Conservation (phyloP, 2,888 invertebrate species). For the Melipona beecheii region DNA sequence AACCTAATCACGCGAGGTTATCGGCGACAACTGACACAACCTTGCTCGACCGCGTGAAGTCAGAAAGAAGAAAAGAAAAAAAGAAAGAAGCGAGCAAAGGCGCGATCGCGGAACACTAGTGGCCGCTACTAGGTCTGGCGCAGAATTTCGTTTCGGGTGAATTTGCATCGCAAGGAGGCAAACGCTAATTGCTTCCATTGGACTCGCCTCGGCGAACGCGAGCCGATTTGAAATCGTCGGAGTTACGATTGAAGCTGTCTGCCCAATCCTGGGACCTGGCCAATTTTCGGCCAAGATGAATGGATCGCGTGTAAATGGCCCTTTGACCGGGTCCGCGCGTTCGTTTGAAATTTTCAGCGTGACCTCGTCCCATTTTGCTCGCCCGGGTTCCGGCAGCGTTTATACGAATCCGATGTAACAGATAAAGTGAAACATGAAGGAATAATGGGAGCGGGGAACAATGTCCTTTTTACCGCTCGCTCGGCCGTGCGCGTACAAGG, state of each 20-base stretch:
- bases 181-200: constrained; percentile 21
- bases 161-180: constrained; percentile 26
- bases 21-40: too few species aligned
- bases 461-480: not conserved
- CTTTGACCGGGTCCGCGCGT: not conserved
- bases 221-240: constrained; percentile 6
- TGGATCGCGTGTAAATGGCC: constrained; percentile 3
- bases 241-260: constrained; percentile 7
- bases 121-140: not conserved
- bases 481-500: not conserved
- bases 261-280: not conserved
- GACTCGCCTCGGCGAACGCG: not conserved
- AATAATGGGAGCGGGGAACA: constrained; percentile 16
- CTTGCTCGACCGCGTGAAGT: not conserved
- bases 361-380: not conserved
- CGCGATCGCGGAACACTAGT: not conserved
- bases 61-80: not conserved
- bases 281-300: not conserved
- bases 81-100: not conserved
- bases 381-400: not conserved
- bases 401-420: not conserved
- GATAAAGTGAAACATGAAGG: constrained; percentile 10
- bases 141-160: constrained; percentile 5
- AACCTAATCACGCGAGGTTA: too few species aligned
- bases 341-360: constrained; percentile 27